Evolutionary conservation across 2,888 invertebrate genomes (phyloP).

Genomic region (Cactoblastis cactorum): DNA sequence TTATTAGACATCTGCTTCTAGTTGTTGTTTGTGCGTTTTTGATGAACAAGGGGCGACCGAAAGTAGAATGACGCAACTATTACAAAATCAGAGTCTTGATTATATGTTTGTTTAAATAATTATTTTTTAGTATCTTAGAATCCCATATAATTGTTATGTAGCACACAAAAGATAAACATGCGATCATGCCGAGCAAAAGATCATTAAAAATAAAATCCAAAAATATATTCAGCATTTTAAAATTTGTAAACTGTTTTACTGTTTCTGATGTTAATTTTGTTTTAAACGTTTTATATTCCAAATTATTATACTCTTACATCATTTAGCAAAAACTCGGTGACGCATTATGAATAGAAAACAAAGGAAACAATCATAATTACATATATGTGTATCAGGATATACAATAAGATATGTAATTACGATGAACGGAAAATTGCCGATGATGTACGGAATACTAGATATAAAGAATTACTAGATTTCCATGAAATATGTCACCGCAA

Average conservation of each 20-base stretch:
- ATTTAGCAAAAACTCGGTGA: slow-evolving; percentile 16
- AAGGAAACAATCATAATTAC: slow-evolving; percentile 26
- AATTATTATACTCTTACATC: not conserved
- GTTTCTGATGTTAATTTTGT: not conserved
- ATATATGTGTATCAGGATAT: slow-evolving; percentile 14
- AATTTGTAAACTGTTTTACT: too few species aligned
- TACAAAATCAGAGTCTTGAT: not conserved
- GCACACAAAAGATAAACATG: not conserved
- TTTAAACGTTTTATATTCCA: not conserved
- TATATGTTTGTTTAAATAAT: not conserved
- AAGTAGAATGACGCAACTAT: not conserved
- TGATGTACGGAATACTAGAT: slow-evolving; percentile 9
- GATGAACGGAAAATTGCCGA: slow-evolving; percentile 41
- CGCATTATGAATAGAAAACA: slow-evolving; percentile 28
- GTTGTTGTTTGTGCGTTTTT: too few species aligned
- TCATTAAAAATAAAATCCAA: too few species aligned
- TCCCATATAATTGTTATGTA: not conserved
- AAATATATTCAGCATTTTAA: not conserved
- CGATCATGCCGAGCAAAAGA: too few species aligned
- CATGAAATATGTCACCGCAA: slow-evolving; percentile 17
- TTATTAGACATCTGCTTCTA: too few species aligned
- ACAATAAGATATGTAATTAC: slow-evolving; percentile 16
- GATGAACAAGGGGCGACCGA: too few species aligned
- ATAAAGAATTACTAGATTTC: slow-evolving; percentile 18
- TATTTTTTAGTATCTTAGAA: not conserved